Evolutionary conservation across 2,888 invertebrate genomes (phyloP).

Genomic region (Escarpia spicata): DNA sequence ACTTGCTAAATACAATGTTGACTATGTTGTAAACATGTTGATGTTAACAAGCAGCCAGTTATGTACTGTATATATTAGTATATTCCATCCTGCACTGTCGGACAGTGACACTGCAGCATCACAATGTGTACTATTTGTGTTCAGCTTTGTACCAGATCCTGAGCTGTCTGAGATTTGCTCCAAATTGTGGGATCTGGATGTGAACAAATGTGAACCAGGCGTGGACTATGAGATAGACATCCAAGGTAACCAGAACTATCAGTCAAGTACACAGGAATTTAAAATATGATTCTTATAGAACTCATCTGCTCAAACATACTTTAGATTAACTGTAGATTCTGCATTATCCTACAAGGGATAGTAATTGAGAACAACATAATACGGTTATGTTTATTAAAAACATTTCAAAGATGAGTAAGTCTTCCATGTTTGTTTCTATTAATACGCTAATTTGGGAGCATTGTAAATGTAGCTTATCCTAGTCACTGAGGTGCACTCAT

Average conservation of each 20-base stretch:
- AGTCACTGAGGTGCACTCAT: no score
- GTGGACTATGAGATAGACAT: constrained; percentile 60
- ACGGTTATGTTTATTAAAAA: not conserved
- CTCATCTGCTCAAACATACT: not conserved
- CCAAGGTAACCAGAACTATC: constrained; percentile 53
- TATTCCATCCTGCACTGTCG: no score
- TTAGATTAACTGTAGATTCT: not conserved
- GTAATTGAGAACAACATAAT: not conserved
- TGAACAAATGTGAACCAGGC: constrained; percentile 59
- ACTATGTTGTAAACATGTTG: no score
- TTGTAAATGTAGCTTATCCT: no score
- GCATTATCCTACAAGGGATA: not conserved
- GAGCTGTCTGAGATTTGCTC: constrained; percentile 58
- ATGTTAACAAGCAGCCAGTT: no score
- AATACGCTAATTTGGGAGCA: no score
- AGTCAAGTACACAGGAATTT: not conserved
- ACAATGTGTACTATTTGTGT: not conserved
- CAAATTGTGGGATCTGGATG: constrained; percentile 61
- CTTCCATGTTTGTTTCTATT: not conserved
- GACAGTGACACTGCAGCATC: no score
- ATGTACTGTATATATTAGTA: no score
- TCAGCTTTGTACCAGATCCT: not conserved
- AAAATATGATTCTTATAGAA: not conserved
- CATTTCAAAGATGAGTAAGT: not conserved
- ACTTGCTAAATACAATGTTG: no score